Conservation (phyloP, 2,797 vertebrate genomes). For the Petrocephalus schoutedeni region DNA sequence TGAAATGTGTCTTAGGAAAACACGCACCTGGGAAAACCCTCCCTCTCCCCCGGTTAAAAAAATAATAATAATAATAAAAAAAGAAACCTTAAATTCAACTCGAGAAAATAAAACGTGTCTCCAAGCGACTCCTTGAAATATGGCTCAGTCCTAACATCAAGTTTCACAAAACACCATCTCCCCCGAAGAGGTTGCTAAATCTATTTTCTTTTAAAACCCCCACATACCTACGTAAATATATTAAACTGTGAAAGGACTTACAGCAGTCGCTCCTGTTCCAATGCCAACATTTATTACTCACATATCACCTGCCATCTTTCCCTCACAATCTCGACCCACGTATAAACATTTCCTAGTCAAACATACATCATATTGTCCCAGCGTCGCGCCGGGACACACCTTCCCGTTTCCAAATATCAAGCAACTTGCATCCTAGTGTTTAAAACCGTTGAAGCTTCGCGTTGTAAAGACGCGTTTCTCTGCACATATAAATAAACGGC, state of each 20-base stretch:
- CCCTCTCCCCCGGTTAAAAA: neutral
- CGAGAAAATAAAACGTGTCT: neutral
- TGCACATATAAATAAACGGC: slow-evolving; percentile 14
- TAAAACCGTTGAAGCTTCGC: neutral
- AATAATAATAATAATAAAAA: neutral
- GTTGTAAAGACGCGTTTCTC: neutral
- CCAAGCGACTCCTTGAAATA: slow-evolving; percentile 11
- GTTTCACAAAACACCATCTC: slow-evolving; percentile 6
- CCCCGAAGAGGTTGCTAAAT: neutral
- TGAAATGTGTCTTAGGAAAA: neutral
- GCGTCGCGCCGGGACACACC: neutral
- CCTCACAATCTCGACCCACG: neutral
- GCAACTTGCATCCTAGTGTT: slow-evolving; percentile 11
- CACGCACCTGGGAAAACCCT: neutral
- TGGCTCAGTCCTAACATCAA: slow-evolving; percentile 18
- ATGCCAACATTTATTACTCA: neutral
- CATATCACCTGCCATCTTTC: neutral
- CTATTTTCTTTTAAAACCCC: neutral
- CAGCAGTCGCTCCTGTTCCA: neutral
- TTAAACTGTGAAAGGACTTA: neutral
- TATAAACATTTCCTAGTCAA: neutral
- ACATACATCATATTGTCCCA: neutral
- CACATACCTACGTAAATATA: slow-evolving; percentile 2
- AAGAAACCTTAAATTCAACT: neutral
- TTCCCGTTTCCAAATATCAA: neutral